Evolutionary conservation across 2,113 vertebrate genomes (phyloP).

Genomic region (Tupaia tana): DNA sequence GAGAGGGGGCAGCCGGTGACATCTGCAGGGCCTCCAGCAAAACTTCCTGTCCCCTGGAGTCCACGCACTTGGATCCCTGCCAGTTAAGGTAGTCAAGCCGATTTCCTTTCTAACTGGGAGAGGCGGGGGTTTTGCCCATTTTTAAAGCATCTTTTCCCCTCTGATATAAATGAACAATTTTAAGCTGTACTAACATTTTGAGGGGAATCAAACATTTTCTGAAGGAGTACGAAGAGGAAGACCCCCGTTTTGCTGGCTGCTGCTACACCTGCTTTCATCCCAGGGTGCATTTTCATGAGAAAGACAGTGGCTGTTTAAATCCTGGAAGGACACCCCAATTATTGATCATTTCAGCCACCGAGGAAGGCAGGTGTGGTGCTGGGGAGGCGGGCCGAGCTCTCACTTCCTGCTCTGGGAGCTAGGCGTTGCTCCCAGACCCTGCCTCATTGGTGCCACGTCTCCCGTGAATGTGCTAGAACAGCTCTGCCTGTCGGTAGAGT

Average conservation of each 20-base stretch:
- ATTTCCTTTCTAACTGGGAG: constrained; percentile 6
- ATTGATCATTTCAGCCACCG: neutral
- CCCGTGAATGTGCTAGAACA: neutral
- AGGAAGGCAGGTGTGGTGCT: neutral
- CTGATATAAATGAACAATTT: constrained; percentile 3
- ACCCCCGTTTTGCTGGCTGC: neutral
- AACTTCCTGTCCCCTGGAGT: constrained; percentile 23
- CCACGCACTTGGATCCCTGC: constrained; percentile 58
- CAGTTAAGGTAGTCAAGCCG: neutral
- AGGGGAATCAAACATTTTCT: constrained; percentile 39
- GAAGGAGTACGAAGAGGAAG: neutral
- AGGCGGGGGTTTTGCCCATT: neutral
- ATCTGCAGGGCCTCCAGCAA: constrained; percentile 57
- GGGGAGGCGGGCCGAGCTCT: neutral
- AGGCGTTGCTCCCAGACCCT: neutral
- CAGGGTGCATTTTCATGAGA: neutral
- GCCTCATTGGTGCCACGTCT: constrained; percentile 49
- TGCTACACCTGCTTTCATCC: neutral
- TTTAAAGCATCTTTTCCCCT: constrained; percentile 3
- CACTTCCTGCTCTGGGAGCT: constrained; percentile 61
- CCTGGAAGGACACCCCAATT: neutral
- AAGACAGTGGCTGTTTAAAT: neutral
- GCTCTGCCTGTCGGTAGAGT: constrained; percentile 31
- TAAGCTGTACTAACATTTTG: neutral
- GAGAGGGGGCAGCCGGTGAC: constrained; percentile 18